phyloP scores from a whole-genome alignment of 2,888 invertebrate genomes.

The Eremobia ochroleuca region DNA sequence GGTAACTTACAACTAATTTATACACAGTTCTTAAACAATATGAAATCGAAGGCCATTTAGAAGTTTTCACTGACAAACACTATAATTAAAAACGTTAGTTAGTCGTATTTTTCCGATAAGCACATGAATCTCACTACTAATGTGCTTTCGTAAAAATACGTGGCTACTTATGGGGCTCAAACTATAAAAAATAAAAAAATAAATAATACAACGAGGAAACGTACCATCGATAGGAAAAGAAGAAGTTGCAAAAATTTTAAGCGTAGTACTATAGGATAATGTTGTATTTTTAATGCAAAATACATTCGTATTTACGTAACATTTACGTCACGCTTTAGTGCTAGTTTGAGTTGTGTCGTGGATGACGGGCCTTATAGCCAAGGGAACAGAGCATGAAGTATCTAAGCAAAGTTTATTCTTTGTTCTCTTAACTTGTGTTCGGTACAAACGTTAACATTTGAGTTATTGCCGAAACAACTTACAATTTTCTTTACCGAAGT shows the following conservation, averaged over 20 bases:
- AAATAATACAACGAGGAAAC: not conserved
- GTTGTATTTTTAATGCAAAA: not conserved
- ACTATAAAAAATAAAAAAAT: not conserved
- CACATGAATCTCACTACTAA: not conserved
- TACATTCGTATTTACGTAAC: not conserved
- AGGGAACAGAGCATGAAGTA: conserved; percentile 52
- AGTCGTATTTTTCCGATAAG: no score
- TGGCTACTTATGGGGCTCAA: not conserved
- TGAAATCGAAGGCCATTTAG: no score
- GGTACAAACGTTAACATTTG: conserved; percentile 59
- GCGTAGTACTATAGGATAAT: not conserved
- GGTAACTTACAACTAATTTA: no score
- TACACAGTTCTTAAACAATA: no score
- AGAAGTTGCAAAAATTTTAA: not conserved
- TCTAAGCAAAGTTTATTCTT: conserved; percentile 57
- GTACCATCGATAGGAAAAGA: not conserved
- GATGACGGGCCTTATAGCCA: conserved; percentile 13
- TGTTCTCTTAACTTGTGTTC: conserved; percentile 59
- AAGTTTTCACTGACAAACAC: no score
- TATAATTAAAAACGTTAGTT: no score
- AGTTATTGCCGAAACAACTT: conserved; percentile 58
- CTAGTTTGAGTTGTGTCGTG: not conserved
- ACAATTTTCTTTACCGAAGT: conserved; percentile 44
- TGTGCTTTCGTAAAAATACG: not conserved
- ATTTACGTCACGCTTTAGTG: not conserved